Evolutionary conservation across 2,797 vertebrate species (phyloP), one percentile per base, ranked within the genome.

Genomic region (Pseudochirops corinnae): DNA sequence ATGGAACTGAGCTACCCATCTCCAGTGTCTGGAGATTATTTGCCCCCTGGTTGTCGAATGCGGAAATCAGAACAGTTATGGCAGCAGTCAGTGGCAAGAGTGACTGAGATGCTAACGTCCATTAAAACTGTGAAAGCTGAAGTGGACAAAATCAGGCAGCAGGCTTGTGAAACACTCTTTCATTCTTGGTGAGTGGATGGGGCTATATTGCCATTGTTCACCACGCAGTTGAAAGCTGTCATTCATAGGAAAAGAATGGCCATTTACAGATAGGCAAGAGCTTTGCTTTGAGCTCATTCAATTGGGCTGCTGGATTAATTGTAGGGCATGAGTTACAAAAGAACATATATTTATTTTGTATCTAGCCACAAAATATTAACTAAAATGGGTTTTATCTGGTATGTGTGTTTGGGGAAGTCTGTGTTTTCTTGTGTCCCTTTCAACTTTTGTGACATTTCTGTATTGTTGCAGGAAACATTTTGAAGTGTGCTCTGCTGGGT

Each of bases 21-120:
- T 56, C 99, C 99, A 2, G 96, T 99, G 95, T 95, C 99, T 6
- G 91, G 7, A 6, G 99, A 99, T 93, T 98, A 98, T 7, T 98
- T 99, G 96, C 99, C 99, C 5, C 97, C 98, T 3, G 99, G 98
- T 3, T 99, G 99, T 93, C 98, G 98, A 91, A 99, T 99, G 99
- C 97, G 98, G 93, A 99, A 98, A 90, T 99, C 99, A 2, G 99
- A 99, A 87, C 95, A 98, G 0, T 92, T 98, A 28, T 99, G 99
- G 99, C 97, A 98, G 50, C 98, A 99, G 96, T 97, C 99, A 0
- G 93, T 98, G 55, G 92, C 96, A 2, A 96, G 91, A 0, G 82
- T 99, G 67, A 97, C 98, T 28, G 96, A 95, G 1, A 98, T 99
- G 98, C 96, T 99, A 94, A 97, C 97, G 92, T 96, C 99, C 21